Percentiles rank a stretch among this genome's conserved stretches.
These are phyloP conservation scores for Diadumene lineata DNA, from an alignment of 92 coral and sea anemone species.

Conservation along the genomic window DNA sequence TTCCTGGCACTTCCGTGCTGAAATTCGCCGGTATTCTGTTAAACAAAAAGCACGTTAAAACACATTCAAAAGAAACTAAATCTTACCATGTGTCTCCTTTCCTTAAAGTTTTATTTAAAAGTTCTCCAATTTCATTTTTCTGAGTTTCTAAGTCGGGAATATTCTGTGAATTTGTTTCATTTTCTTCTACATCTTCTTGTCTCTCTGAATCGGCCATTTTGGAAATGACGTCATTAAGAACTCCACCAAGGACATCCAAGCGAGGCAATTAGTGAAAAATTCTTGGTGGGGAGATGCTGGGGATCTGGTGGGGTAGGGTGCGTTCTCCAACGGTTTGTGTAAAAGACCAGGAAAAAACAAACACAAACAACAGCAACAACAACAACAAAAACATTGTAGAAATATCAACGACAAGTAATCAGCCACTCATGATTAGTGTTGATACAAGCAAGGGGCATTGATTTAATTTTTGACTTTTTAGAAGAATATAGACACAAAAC, in stretches of 20 bases:
- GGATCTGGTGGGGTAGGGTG: too few species aligned
- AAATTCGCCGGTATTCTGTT: constrained; percentile 35
- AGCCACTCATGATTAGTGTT: too few species aligned
- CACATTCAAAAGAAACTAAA: neutral
- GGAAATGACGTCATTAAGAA: constrained; percentile 53
- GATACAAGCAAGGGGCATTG: too few species aligned
- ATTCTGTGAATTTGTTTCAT: constrained; percentile 37
- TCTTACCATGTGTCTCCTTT: constrained; percentile 97
- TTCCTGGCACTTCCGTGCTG: constrained; percentile 52
- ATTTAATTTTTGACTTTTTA: too few species aligned
- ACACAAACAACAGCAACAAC: too few species aligned
- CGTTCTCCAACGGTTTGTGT: too few species aligned
- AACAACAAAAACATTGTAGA: too few species aligned
- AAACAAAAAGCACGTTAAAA: neutral
- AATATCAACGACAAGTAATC: too few species aligned
- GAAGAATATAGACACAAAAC: too few species aligned
- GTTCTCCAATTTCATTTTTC: constrained; percentile 60
- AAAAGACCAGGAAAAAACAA: too few species aligned
- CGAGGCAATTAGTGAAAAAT: constrained; percentile 21
- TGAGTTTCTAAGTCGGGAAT: constrained; percentile 62
- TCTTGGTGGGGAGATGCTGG: constrained; percentile 2
- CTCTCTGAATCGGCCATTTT: constrained; percentile 70
- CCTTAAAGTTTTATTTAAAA: constrained; percentile 53
- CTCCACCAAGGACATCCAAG: constrained; percentile 35
- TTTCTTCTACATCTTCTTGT: constrained; percentile 42